Conservation (phyloP, 2,113 vertebrate genomes). For the Rallus limicola region DNA sequence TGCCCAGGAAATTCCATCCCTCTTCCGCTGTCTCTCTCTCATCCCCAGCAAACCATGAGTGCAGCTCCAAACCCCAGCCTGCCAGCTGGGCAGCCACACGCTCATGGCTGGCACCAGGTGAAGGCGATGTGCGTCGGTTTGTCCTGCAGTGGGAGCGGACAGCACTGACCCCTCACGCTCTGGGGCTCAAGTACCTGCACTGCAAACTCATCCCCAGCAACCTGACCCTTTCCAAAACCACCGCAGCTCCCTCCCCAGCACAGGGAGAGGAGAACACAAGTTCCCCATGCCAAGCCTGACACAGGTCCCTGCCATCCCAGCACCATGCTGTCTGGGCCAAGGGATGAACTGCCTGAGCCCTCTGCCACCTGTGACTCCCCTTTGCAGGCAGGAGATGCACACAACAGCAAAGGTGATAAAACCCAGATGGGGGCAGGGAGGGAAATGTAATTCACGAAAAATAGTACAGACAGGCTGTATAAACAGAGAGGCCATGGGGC, state of each 20-base stretch:
- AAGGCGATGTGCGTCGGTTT: fast-evolving
- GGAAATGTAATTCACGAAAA: neutral
- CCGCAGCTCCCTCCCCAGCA: neutral
- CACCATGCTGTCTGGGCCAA: neutral
- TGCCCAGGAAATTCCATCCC: neutral
- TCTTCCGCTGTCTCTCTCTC: neutral
- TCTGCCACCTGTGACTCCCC: neutral
- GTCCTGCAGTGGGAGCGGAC: neutral
- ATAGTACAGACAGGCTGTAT: neutral
- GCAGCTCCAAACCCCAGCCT: neutral
- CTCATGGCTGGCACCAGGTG: fast-evolving
- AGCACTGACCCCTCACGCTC: neutral
- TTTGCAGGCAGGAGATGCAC: neutral
- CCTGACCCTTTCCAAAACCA: neutral
- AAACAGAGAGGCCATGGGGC: neutral
- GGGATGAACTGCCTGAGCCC: neutral
- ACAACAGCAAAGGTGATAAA: neutral
- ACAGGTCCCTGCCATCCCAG: neutral
- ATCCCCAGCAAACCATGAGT: fast-evolving
- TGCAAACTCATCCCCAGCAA: neutral
- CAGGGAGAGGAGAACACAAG: neutral
- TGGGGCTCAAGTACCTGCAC: neutral
- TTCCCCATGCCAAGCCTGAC: neutral
- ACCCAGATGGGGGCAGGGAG: neutral
- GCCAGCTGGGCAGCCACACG: fast-evolving